Percentiles rank a stretch among this genome's conserved stretches.
phyloP scores from a whole-genome alignment of 1,140 invertebrate species.

The Drosophila persimilis region DNA sequence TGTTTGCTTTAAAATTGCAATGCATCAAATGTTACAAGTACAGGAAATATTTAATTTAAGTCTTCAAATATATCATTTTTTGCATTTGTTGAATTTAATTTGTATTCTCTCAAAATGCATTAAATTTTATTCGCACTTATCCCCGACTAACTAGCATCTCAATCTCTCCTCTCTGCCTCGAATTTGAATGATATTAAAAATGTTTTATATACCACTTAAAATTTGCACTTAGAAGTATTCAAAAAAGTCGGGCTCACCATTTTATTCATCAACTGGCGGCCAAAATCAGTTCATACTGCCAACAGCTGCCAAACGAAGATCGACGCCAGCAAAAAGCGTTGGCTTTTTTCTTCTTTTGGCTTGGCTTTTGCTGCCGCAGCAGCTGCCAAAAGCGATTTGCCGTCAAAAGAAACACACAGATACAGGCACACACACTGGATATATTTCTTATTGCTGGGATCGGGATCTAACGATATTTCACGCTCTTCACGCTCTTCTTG shows the following conservation, averaged over 20 bases:
- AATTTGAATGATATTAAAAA: constrained; percentile 8
- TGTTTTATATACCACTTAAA: constrained; percentile 46
- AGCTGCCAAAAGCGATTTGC: constrained; percentile 66
- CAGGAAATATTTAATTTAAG: no score
- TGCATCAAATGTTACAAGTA: no score
- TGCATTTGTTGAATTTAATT: background rate
- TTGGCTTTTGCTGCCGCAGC: constrained; percentile 54
- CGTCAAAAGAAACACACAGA: constrained; percentile 49
- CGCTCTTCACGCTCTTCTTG: constrained; percentile 62
- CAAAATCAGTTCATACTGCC: constrained; percentile 81
- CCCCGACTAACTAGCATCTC: background rate
- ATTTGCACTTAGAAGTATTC: constrained; percentile 32
- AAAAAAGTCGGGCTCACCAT: constrained; percentile 67
- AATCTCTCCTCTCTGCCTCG: background rate
- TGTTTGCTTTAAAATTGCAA: no score
- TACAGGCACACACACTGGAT: constrained; percentile 41
- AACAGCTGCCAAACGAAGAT: constrained; percentile 76
- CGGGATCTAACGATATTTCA: constrained; percentile 49
- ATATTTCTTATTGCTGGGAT: constrained; percentile 37
- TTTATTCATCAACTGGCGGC: constrained; percentile 74
- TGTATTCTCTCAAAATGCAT: background rate
- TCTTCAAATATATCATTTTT: no score
- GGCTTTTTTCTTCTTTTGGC: constrained; percentile 45
- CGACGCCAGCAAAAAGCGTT: constrained; percentile 55
- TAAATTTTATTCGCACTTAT: background rate